Evolutionary conservation across 2,888 invertebrate genomes (phyloP).

Genomic region (Choristoneura rosaceana): DNA sequence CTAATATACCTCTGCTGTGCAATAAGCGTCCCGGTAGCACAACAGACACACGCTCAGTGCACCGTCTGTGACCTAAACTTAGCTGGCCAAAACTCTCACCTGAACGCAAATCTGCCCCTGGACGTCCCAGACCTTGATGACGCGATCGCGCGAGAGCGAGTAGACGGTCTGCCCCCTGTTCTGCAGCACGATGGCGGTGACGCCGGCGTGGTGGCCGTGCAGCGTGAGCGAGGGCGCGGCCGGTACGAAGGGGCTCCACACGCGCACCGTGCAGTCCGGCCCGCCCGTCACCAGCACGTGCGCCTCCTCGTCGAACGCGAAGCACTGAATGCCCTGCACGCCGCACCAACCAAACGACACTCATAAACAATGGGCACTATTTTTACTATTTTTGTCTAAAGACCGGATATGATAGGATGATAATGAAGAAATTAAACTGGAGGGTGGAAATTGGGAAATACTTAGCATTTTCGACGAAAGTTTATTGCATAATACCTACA

Average conservation of each 20-base stretch:
- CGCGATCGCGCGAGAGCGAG: slow-evolving; percentile 89
- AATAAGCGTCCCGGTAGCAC: no score
- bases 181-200: slow-evolving; percentile 89
- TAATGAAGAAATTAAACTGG: no score
- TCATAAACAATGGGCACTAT: no score
- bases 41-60: no score
- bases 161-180: slow-evolving; percentile 88
- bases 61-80: neutral
- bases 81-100: slow-evolving; percentile 60
- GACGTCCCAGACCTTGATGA: slow-evolving; percentile 92
- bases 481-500: no score
- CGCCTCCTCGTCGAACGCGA: slow-evolving; percentile 85
- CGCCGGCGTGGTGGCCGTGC: slow-evolving; percentile 88
- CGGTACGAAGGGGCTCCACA: slow-evolving; percentile 94
- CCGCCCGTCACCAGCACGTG: slow-evolving; percentile 89
- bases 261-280: slow-evolving; percentile 89
- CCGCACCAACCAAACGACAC: no score
- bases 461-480: no score
- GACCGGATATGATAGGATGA: no score
- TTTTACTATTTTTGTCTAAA: no score
- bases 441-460: no score
- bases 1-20: no score
- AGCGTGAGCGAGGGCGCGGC: slow-evolving; percentile 87
- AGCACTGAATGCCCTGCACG: slow-evolving; percentile 86
- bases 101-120: slow-evolving; percentile 88